These are phyloP conservation scores for Gymnocypris eckloni DNA, from an alignment of 2,797 vertebrate genomes.

Conservation along the genomic window DNA sequence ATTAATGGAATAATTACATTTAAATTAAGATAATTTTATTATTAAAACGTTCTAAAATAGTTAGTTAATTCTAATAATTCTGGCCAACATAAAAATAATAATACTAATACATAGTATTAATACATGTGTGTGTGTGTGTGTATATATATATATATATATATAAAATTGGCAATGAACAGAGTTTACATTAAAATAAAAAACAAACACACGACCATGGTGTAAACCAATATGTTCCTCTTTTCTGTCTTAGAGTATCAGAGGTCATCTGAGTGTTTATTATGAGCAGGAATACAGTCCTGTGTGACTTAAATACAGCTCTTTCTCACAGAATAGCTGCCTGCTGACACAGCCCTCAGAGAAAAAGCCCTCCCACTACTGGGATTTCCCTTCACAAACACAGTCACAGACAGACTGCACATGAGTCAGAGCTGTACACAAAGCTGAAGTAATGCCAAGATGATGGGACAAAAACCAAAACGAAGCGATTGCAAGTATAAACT, in stretches of 20 bases:
- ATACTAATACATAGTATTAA: no score
- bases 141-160: background rate
- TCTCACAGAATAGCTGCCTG: slow-evolving; percentile 18
- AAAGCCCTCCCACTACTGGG: background rate
- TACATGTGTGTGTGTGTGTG: no score
- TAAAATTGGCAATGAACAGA: background rate
- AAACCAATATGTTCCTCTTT: background rate
- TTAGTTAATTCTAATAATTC: background rate
- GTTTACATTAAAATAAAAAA: background rate
- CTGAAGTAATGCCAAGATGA: background rate
- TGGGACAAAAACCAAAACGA: background rate
- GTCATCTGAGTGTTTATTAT: slow-evolving; percentile 6
- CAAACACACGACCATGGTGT: background rate
- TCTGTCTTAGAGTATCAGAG: background rate
- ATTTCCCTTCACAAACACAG: slow-evolving; percentile 32
- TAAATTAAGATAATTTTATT: background rate
- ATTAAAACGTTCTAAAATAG: background rate
- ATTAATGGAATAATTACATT: no score
- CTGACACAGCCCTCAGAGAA: slow-evolving; percentile 18
- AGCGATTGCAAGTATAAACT: background rate
- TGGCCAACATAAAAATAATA: no score
- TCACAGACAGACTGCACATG: background rate
- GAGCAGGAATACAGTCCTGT: background rate
- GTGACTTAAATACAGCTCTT: slow-evolving; percentile 30
- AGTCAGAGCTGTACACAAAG: slow-evolving; percentile 8